Evolutionary conservation across 1,140 invertebrate genomes (phyloP).

Genomic region (Megalopta genalis): DNA sequence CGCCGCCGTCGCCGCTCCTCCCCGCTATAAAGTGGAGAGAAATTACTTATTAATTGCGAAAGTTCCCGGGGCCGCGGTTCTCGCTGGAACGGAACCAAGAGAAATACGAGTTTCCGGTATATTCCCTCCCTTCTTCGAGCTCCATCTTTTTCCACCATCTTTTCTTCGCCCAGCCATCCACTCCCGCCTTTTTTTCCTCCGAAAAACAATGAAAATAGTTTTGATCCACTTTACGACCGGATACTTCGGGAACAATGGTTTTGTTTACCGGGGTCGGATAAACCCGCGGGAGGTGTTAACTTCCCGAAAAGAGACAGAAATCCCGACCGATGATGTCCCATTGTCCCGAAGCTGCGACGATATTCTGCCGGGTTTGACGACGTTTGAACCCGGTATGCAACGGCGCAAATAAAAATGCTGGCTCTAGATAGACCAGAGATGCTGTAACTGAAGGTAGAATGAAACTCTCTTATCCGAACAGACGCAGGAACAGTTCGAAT

Average conservation of each 20-base stretch:
- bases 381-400: too few relatives aligned
- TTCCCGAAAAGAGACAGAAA: background rate
- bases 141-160: background rate
- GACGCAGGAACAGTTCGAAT: too few relatives aligned
- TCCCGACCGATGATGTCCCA: background rate
- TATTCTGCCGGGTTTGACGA: too few relatives aligned
- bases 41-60: conserved; percentile 50
- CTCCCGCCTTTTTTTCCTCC: background rate
- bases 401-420: too few relatives aligned
- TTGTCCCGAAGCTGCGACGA: too few relatives aligned
- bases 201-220: conserved; percentile 33
- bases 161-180: background rate
- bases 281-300: background rate
- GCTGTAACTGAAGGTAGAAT: too few relatives aligned
- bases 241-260: background rate
- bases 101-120: conserved; percentile 25
- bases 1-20: background rate
- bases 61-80: conserved; percentile 16
- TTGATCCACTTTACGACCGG: background rate
- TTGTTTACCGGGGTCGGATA: background rate
- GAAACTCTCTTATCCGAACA: too few relatives aligned
- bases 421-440: too few relatives aligned
- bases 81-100: background rate
- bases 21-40: conserved; percentile 29
- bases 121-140: too few relatives aligned